Base-by-base conservation (phyloP, 2,113 vertebrate genomes). In the Limanda limanda region DNA sequence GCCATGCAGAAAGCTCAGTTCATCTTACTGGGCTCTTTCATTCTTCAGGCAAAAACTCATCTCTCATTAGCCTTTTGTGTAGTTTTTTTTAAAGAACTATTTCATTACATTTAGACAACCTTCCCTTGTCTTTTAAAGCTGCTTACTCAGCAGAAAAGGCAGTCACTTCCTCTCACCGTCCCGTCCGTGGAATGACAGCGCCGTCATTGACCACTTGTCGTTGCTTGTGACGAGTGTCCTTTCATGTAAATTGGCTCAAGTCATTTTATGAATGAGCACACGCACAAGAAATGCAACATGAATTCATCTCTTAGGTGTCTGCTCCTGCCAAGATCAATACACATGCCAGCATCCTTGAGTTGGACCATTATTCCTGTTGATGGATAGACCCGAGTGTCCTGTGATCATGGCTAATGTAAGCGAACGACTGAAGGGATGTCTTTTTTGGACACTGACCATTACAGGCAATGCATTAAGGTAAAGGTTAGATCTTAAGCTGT, bases 341-440 rank as follows among this genome's bases (percentile, higher is more conserved):
- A 70, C 18, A 21, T 31, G 55, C 47, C 78, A 74, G 63, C 65
- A 70, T 81, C 55, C 35, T 72, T 64, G 48, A 64, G 21, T 80
- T 59, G 77, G 70, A 18, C 68, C 56, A 47, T 87, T 76, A 64
- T 74, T 79, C 68, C 81, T 80, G 62, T 78, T 81, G 73, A 82
- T 82, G 72, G 78, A 84, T 78, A 37, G 71, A 78, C 63, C 54
- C 3, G 14, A 60, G 37, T 79, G 79, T 85, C 75, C 72, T 74
- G 72, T 56, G 69, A 79, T 84, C 55, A 64, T 76, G 77, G 79
- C 31, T 76, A 74, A 79, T 75, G 62, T 59, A 78, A 84, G 73
- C 1, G 0, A 71, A 54, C 4, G 0, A 76, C 65, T 81, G 35
- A 84, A 71, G 40, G 72, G 73, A 86, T 79, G 64, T 71, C 47